Conservation (phyloP, 2,888 invertebrate species). For the Drosophila vallismaia region DNA sequence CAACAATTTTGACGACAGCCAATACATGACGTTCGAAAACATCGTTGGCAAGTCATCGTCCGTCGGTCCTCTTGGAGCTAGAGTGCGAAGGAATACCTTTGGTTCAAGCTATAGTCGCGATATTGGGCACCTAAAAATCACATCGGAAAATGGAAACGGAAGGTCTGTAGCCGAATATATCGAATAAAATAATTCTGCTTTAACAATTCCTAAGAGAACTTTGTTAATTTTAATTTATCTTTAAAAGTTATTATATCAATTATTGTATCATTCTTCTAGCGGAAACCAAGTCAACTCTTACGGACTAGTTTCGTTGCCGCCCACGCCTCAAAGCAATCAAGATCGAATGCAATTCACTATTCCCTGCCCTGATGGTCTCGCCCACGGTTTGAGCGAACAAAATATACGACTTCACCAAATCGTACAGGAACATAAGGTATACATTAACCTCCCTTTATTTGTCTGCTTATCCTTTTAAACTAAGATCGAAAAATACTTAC, state of each 20-base stretch:
- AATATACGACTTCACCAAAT: conserved; percentile 90
- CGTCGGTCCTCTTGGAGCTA: conserved; percentile 54
- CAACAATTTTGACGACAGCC: conserved; percentile 33
- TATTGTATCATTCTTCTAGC: neutral
- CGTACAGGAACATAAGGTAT: conserved; percentile 90
- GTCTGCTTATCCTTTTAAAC: neutral
- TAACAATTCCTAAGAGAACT: too few species aligned
- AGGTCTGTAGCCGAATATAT: neutral
- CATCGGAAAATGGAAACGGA: conserved; percentile 74
- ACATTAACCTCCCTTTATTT: neutral
- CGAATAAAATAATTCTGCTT: too few species aligned
- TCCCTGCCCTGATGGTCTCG: conserved; percentile 83
- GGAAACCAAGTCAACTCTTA: conserved; percentile 61
- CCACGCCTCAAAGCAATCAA: conserved; percentile 85
- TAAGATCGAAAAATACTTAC: conserved; percentile 43
- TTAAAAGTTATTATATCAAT: neutral
- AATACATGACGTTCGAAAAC: conserved; percentile 46
- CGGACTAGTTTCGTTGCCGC: conserved; percentile 82
- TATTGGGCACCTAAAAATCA: conserved; percentile 65
- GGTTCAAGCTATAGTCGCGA: conserved; percentile 81
- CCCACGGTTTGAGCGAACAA: conserved; percentile 84
- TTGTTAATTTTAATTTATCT: too few species aligned
- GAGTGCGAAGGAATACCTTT: conserved; percentile 78
- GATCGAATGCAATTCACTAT: conserved; percentile 82
- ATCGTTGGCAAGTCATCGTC: conserved; percentile 37